Percentiles rank a stretch among this genome's conserved stretches.
phyloP scores from a whole-genome alignment of 2,797 vertebrate genomes.

The Peromyscus eremicus region DNA sequence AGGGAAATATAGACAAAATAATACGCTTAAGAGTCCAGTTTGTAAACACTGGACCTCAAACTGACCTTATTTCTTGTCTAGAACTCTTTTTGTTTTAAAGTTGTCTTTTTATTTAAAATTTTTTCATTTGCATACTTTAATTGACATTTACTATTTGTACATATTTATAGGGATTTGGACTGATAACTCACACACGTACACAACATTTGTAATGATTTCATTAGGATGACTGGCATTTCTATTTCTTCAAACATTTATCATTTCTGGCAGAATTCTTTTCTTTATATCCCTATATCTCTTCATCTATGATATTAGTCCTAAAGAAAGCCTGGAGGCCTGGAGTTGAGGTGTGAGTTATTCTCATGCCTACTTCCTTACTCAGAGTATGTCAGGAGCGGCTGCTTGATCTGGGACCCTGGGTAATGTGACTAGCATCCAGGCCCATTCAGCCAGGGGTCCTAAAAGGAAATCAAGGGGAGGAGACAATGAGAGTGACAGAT shows the following conservation, averaged over 20 bases:
- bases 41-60: neutral
- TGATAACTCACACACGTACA: neutral
- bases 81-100: neutral
- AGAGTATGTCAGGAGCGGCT: neutral
- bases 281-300: neutral
- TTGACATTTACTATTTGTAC: neutral
- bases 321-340: conserved; percentile 23
- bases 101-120: neutral
- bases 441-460: neutral
- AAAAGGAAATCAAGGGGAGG: neutral
- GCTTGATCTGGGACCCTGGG: neutral
- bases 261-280: neutral
- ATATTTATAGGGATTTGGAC: neutral
- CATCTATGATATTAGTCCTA: neutral
- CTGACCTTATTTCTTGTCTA: conserved; percentile 35
- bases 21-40: conserved; percentile 26
- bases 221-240: neutral
- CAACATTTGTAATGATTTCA: neutral
- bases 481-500: neutral
- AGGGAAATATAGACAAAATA: neutral
- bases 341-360: neutral
- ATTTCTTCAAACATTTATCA: neutral
- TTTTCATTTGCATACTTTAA: neutral
- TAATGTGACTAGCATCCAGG: neutral
- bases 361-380: neutral